phyloP scores from a whole-genome alignment of 2,113 vertebrate genomes.

The Trichomycterus rosablanca region DNA sequence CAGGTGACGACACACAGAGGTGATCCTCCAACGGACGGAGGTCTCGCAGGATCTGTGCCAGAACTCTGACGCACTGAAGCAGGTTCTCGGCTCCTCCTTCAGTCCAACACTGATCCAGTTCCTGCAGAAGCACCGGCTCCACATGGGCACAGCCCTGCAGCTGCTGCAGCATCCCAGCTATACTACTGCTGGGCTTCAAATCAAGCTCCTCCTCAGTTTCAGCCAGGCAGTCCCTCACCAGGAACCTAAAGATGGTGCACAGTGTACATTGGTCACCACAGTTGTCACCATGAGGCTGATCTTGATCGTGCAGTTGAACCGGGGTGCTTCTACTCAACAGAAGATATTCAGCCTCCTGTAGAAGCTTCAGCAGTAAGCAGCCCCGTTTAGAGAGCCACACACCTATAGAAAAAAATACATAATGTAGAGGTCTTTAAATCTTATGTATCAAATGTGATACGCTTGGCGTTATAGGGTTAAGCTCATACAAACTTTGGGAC shows the following conservation, averaged over 20 bases:
- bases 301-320: slow-evolving; percentile 12
- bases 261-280: slow-evolving; percentile 3
- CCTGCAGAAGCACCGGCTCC: slow-evolving; percentile 42
- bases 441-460: too few relatives aligned
- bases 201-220: slow-evolving; percentile 44
- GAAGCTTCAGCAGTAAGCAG: slow-evolving; percentile 43
- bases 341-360: slow-evolving; percentile 40
- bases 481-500: too few relatives aligned
- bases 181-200: slow-evolving; percentile 12
- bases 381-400: slow-evolving; percentile 49
- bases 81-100: slow-evolving; percentile 39
- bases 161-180: slow-evolving; percentile 22
- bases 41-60: slow-evolving; percentile 52
- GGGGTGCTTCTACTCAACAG: slow-evolving; percentile 11
- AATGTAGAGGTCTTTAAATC: neutral
- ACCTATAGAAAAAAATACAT: slow-evolving; percentile 34
- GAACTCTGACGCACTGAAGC: slow-evolving; percentile 39
- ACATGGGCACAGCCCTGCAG: slow-evolving; percentile 30
- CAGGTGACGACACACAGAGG: slow-evolving; percentile 27
- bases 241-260: slow-evolving; percentile 47
- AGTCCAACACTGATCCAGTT: slow-evolving; percentile 47
- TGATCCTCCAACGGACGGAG: slow-evolving; percentile 35
- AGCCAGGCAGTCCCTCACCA: slow-evolving; percentile 51
- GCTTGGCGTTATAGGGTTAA: too few relatives aligned
- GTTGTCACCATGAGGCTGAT: slow-evolving; percentile 9